phyloP scores from a whole-genome alignment of 1,140 invertebrate species.

The Lordiphosa collinella region DNA sequence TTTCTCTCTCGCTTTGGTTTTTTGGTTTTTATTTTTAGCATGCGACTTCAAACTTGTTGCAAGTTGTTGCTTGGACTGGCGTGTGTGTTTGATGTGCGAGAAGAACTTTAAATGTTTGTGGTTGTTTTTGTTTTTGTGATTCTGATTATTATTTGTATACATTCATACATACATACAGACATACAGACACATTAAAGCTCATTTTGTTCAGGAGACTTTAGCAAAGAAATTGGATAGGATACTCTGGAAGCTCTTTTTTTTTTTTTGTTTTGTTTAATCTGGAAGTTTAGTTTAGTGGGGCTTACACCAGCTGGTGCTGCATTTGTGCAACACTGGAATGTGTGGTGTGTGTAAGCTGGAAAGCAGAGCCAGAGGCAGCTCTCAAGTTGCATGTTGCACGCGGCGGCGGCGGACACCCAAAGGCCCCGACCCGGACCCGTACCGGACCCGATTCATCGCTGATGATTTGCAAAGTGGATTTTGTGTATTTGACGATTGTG shows the following conservation, averaged over 20 bases:
- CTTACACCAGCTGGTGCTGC: constrained; percentile 27
- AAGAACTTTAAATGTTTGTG: constrained; percentile 39
- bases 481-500: constrained; percentile 72
- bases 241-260: no score
- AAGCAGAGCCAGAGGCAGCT: constrained; percentile 16
- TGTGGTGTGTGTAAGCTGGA: constrained; percentile 33
- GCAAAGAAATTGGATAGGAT: no score
- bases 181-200: constrained; percentile 1
- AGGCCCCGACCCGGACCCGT: constrained; percentile 14
- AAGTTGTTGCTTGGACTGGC: constrained; percentile 41
- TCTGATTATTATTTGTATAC: background rate
- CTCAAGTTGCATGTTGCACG: constrained; percentile 67
- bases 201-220: constrained; percentile 7
- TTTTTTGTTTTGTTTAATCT: background rate
- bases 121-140: constrained; percentile 3
- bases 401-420: constrained; percentile 13
- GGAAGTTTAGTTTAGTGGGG: background rate
- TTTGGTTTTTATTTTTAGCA: constrained; percentile 64
- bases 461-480: constrained; percentile 75
- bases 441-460: constrained; percentile 29
- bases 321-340: constrained; percentile 53
- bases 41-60: constrained; percentile 70
- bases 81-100: constrained; percentile 54
- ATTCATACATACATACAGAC: no score
- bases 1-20: constrained; percentile 1